Evolutionary conservation across 2,888 invertebrate species (phyloP).

Genomic region (Leucozona laternaria): DNA sequence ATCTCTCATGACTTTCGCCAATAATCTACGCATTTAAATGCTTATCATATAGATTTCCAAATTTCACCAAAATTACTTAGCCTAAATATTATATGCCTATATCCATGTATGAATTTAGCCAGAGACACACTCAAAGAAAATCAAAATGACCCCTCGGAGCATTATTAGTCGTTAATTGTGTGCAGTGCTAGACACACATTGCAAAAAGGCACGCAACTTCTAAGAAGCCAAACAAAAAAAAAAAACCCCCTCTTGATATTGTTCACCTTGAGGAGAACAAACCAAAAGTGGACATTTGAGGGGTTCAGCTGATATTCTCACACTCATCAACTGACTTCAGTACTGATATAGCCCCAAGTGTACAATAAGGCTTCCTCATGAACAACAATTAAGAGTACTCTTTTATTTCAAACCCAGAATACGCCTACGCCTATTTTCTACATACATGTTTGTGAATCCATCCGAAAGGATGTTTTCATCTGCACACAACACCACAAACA

Average conservation of each 20-base stretch:
- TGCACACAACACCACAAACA: neutral
- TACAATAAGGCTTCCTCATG: conserved; percentile 65
- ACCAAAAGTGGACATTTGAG: conserved; percentile 30
- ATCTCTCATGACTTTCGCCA: no score
- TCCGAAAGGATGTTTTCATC: neutral
- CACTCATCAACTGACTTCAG: conserved; percentile 15
- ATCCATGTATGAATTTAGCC: neutral
- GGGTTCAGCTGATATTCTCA: conserved; percentile 20
- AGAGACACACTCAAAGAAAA: neutral
- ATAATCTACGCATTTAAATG: no score
- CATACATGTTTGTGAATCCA: neutral
- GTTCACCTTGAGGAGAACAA: neutral
- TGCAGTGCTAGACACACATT: conserved; percentile 23
- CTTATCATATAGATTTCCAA: no score
- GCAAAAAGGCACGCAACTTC: neutral
- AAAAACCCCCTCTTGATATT: neutral
- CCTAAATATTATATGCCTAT: neutral
- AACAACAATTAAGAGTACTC: conserved; percentile 70
- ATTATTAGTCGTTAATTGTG: conserved; percentile 50
- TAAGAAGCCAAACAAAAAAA: neutral
- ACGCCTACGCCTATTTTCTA: neutral
- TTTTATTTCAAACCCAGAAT: conserved; percentile 40
- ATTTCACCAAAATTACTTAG: neutral
- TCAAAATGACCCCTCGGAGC: conserved; percentile 49
- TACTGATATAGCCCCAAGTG: conserved; percentile 51